Base-by-base conservation (phyloP, 1,140 invertebrate genomes). In the Belonocnema kinseyi region DNA sequence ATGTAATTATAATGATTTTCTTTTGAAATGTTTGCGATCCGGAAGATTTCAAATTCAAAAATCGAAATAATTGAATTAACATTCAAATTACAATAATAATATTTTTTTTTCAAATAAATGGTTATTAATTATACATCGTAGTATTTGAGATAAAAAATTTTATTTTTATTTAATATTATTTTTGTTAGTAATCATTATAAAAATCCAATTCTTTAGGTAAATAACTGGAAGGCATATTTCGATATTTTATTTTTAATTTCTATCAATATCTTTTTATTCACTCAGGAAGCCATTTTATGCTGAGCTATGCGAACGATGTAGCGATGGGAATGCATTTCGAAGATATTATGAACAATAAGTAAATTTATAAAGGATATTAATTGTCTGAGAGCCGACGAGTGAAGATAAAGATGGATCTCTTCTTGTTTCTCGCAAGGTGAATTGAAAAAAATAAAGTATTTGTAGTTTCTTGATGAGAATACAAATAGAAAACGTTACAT, bases 341-440 rank as follows among this genome's bases (percentile, higher is more conserved):
- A 54, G 54, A 74, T 74, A 74, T 61, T 61, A 50, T n/a, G 53
- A 61, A 61, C 52, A 10, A 21, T 50, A 54, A 58, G 73, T 56
- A 74, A 50, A 74, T 74, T 74, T 58, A 14, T 46, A 40, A 58
- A 74, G 26, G 52, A 54, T 17, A 17, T 54, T 54, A 6, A 54
- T 17, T 10, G 53, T 10, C n/a, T 7, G n/a, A 7, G 6, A 54
- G n/a, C 17, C 16, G 7, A 17, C 21, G n/a, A 56, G 7, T 17
- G 10, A 56, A 56, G 53, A 56, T 56, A 11, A 46, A 46, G 40
- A 6, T 46, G 7, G 10, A 56, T 13, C 17, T 13, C 3, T 11
- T 56, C 2, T 56, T 56, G 10, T 19, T 19, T 19, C 7, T 12
- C 17, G 11, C 8, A 7, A 12, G n/a, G 17, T 10, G n/a, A 56